These are phyloP conservation scores for Riptortus pedestris DNA, from an alignment of 1,140 invertebrate genomes.

Conservation along the genomic window DNA sequence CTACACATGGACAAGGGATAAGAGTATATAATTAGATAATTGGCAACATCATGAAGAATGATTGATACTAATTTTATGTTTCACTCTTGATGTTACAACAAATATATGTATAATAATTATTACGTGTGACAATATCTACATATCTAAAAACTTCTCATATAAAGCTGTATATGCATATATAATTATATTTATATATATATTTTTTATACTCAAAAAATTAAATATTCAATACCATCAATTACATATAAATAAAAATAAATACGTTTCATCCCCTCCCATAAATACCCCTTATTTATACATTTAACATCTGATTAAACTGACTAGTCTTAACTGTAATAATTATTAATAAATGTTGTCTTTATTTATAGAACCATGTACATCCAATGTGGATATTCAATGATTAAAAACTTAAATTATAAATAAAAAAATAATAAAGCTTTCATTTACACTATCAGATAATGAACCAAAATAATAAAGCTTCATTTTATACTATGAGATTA, in stretches of 20 bases:
- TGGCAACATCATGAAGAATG: constrained; percentile 26
- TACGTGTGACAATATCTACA: constrained; percentile 23
- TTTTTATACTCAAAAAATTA: constrained; percentile 22
- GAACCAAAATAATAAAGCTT: too few species aligned
- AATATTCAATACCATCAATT: constrained; percentile 21
- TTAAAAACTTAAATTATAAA: constrained; percentile 7
- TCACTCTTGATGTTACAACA: constrained; percentile 19
- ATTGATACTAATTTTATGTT: constrained; percentile 11
- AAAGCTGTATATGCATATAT: constrained; percentile 27
- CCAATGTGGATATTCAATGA: constrained; percentile 18
- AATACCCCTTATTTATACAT: constrained; percentile 29
- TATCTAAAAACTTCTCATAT: constrained; percentile 23
- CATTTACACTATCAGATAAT: constrained; percentile 3
- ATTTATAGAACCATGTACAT: constrained; percentile 26
- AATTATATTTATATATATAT: constrained; percentile 10
- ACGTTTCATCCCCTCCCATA: constrained; percentile 28
- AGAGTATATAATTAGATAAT: constrained; percentile 5
- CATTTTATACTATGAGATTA: too few species aligned
- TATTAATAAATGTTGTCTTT: constrained; percentile 18
- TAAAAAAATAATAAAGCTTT: constrained; percentile 19
- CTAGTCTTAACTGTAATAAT: constrained; percentile 28
- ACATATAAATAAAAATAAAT: constrained; percentile 27
- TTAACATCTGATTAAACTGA: constrained; percentile 29
- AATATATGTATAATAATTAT: constrained; percentile 24
- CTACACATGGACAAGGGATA: not conserved